These are phyloP conservation scores for Apolygus lucorum DNA, from an alignment of 1,140 invertebrate species.

Conservation along the genomic window DNA sequence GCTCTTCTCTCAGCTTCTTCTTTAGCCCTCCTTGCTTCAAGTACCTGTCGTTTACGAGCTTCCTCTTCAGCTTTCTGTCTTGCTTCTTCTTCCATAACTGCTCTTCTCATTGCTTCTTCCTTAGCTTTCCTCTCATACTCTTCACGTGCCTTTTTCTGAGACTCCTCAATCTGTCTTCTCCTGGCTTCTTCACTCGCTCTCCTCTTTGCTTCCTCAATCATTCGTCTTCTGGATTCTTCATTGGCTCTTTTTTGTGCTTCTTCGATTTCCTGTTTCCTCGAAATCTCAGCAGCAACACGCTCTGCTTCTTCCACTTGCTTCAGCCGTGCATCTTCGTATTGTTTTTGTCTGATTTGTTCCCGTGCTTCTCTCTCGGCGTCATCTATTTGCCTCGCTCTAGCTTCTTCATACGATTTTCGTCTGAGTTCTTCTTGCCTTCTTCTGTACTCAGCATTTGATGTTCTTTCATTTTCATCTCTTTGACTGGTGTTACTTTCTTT, in stretches of 20 bases:
- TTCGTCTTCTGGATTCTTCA: neutral
- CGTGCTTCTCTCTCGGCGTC: slow-evolving; percentile 18
- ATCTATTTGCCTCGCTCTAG: slow-evolving; percentile 16
- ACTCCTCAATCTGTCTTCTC: slow-evolving; percentile 6
- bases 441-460: neutral
- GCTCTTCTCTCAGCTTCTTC: slow-evolving; percentile 9
- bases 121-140: neutral
- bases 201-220: slow-evolving; percentile 2
- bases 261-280: neutral
- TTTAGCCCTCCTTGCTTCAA: neutral
- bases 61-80: neutral
- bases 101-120: neutral
- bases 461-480: neutral
- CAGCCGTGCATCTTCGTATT: neutral
- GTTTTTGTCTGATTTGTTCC: slow-evolving; percentile 11
- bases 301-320: slow-evolving; percentile 4
- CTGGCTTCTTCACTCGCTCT: neutral
- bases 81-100: neutral
- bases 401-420: neutral
- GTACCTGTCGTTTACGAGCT: neutral
- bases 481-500: too few species aligned
- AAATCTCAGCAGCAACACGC: neutral
- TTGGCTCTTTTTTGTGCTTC: neutral
- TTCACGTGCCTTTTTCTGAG: neutral
- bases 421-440: neutral